Conservation (phyloP, 1,140 invertebrate species). For the Antheraea mylitta region DNA sequence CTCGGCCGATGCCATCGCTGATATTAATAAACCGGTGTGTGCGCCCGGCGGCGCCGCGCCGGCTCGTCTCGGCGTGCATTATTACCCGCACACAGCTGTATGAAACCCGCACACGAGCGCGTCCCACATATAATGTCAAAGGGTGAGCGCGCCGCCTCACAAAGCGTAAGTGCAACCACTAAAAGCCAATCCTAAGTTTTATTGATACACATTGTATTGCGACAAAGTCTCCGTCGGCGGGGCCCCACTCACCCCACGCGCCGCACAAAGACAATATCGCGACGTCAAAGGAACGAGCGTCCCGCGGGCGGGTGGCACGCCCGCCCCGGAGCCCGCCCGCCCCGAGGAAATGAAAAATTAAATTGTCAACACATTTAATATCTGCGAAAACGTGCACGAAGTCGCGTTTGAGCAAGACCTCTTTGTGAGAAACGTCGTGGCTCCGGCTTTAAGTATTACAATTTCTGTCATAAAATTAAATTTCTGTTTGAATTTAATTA, state of each 20-base stretch:
- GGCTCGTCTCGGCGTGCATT: slow-evolving; percentile 36
- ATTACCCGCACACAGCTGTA: slow-evolving; percentile 24
- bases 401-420: slow-evolving; percentile 68
- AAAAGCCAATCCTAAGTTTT: slow-evolving; percentile 80
- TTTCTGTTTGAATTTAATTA: slow-evolving; percentile 76
- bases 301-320: slow-evolving; percentile 47
- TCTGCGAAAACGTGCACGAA: slow-evolving; percentile 76
- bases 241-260: slow-evolving; percentile 66
- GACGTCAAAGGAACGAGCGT: slow-evolving; percentile 72
- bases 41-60: slow-evolving; percentile 36
- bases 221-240: slow-evolving; percentile 74
- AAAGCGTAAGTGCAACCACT: slow-evolving; percentile 79
- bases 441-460: slow-evolving; percentile 71
- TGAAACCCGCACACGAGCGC: slow-evolving; percentile 30
- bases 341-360: slow-evolving; percentile 78
- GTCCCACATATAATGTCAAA: slow-evolving; percentile 71
- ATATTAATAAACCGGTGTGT: slow-evolving; percentile 43
- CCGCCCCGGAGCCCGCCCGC: slow-evolving; percentile 48
- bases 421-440: slow-evolving; percentile 58
- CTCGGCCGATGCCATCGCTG: slow-evolving; percentile 29
- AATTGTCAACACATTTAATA: slow-evolving; percentile 79
- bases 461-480: slow-evolving; percentile 73
- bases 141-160: slow-evolving; percentile 73
- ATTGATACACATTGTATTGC: slow-evolving; percentile 79
- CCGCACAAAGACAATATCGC: slow-evolving; percentile 78